phyloP scores from a whole-genome alignment of 2,888 invertebrate genomes.

The Euphydryas editha region DNA sequence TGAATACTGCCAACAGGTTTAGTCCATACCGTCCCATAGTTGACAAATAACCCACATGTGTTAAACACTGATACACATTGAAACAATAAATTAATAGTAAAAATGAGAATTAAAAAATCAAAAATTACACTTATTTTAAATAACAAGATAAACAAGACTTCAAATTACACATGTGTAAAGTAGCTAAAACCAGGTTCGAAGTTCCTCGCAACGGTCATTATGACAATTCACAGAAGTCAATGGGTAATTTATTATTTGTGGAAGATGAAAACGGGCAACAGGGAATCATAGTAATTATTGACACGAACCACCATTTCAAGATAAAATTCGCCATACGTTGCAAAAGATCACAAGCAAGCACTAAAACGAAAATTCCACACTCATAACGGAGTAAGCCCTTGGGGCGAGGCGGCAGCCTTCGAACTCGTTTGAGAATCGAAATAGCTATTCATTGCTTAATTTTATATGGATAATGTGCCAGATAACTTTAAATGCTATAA shows the following conservation, averaged over 20 bases:
- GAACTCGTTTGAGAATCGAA: conserved; percentile 59
- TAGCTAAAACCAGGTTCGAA: conserved; percentile 58
- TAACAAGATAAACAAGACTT: conserved; percentile 20
- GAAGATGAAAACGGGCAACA: conserved; percentile 67
- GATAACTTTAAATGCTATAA: conserved; percentile 32
- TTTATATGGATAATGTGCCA: conserved; percentile 52
- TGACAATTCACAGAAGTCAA: conserved; percentile 76
- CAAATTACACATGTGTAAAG: conserved; percentile 46
- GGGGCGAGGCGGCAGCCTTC: conserved; percentile 62
- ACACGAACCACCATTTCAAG: conserved; percentile 70
- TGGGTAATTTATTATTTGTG: conserved; percentile 68
- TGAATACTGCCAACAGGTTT: conserved; percentile 68
- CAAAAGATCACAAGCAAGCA: conserved; percentile 72
- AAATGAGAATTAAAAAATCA: neutral
- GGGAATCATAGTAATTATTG: conserved; percentile 81
- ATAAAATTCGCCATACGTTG: conserved; percentile 61
- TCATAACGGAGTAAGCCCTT: conserved; percentile 72
- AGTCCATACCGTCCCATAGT: conserved; percentile 52
- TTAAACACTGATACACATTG: neutral
- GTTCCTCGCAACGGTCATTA: conserved; percentile 69
- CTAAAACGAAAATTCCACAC: conserved; percentile 79
- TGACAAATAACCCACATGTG: neutral
- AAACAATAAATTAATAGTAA: neutral
- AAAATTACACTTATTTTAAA: neutral
- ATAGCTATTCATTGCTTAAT: conserved; percentile 59